Base-by-base conservation (phyloP, 1,140 invertebrate species). In the Chrysopa pallens region DNA sequence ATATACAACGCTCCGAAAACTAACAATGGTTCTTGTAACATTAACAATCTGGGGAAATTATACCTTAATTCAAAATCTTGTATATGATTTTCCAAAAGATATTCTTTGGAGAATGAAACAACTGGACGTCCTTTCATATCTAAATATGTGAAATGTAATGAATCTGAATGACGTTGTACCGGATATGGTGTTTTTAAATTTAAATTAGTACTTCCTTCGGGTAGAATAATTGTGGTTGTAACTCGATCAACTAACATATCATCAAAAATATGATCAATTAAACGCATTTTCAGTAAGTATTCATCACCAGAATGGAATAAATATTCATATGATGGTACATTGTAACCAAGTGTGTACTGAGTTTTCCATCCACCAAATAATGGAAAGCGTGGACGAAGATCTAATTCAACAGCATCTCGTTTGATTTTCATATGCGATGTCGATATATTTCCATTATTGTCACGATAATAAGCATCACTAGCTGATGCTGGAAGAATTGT, bases 391-490 rank as follows among this genome's bases (percentile, higher is more conserved):
- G 94, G 92, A 29, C 86, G 67, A 1, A 98, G 64, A 50, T 95
- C 92, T 1, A 97, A 61, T 57, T 98, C 93, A 12, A 98, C 88
- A 29, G 86, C 84, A 59, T 97, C 91, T 50, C 85, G 82, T 50
- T 82, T 73, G 9, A 84, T 58, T 50, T 80, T 72, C 60, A 98
- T 81, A 57, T 92, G 84, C 1, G 92, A 97, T 6, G 95, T 99
- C 2, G 93, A 98, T 56, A 99, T 98, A 60, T 99, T 99, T 17
- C 96, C 96, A 64, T 99, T 98, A 50, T 93, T 92, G 64, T 99
- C 96, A 23, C 92, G 69, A 56, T 93, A 95, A 46, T 93, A 88
- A 52, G 95, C 90, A 40, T 77, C 72, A 8, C 88, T 84, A 1
- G 89, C 78, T 33, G 74, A 69, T 11, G 89, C 84, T 8, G 94